Percentiles rank a stretch among this genome's conserved stretches.
These are phyloP conservation scores for Vombatus ursinus DNA, from an alignment of 2,113 vertebrate genomes.

Conservation along the genomic window DNA sequence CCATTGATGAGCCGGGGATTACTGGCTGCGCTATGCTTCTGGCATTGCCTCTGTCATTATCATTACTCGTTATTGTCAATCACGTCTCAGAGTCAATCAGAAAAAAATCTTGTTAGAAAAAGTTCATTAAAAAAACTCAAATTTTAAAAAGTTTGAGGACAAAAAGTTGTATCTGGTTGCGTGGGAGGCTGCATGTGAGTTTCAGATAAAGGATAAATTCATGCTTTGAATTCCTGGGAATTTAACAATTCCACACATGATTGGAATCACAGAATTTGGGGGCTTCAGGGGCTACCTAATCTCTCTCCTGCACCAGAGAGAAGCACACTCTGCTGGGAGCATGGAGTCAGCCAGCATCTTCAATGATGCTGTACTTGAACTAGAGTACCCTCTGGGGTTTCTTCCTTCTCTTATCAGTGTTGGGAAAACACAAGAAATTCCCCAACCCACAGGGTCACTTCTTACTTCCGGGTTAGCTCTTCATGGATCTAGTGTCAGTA, in stretches of 20 bases:
- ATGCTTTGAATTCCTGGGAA: not conserved
- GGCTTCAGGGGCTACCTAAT: not conserved
- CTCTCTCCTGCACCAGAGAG: too few relatives aligned
- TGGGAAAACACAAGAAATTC: too few relatives aligned
- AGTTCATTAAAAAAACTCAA: conserved; percentile 22
- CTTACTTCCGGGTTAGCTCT: too few relatives aligned
- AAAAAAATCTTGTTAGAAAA: conserved; percentile 5
- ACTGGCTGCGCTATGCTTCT: not conserved
- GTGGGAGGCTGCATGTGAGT: not conserved
- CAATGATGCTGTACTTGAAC: not conserved
- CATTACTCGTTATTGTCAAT: not conserved
- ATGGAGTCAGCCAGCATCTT: too few relatives aligned
- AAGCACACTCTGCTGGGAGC: too few relatives aligned
- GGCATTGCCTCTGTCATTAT: not conserved
- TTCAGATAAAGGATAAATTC: not conserved
- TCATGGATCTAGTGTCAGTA: too few relatives aligned
- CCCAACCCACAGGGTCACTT: too few relatives aligned
- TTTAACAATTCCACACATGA: not conserved
- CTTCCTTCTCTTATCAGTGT: not conserved
- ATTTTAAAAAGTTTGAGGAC: not conserved
- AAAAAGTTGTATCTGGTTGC: not conserved
- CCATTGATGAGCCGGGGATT: not conserved
- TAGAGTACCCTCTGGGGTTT: not conserved
- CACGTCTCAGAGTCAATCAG: not conserved
- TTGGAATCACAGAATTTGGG: conserved; percentile 4